Base-by-base conservation (phyloP, 1,140 invertebrate genomes). In the Antheraea pernyi region DNA sequence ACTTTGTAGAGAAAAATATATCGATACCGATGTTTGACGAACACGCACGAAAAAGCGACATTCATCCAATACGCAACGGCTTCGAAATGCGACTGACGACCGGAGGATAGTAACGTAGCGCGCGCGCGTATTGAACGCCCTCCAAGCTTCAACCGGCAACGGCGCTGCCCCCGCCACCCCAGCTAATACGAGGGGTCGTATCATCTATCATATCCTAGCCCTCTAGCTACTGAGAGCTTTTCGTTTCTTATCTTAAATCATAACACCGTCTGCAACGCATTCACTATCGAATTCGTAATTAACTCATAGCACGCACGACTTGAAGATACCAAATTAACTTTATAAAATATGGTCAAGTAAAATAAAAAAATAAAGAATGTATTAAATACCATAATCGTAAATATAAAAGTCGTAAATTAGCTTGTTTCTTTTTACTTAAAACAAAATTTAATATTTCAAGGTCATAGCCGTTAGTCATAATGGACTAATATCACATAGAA, bases 51-150 rank as follows among this genome's bases (percentile, higher is more conserved):
- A 66, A 64, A 68, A 73, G 71, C 73, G 80, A 74, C 73, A 68
- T 59, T 81, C 76, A 70, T 62, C 70, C 79, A 78, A 74, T 71
- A 79, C 81, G 69, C 81, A 78, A 82, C 77, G 76, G 77, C 79
- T 80, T 85, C 81, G 75, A 81, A 86, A 85, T 79, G 83, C 88
- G 86, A 91, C 86, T 90, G 83, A 77, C 68, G 86, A 91, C 84
- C 89, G 82, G 78, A 67, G 73, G 65, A 58, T 73, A 74, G 65
- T 73, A 72, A 39, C 75, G 80, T 78, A 78, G 86, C 85, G 89
- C 88, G 85, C 89, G 89, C 87, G 86, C 87, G 89, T 89, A 88
- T 89, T 79, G 86, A 89, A 74, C 87, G 88, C 79, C 69, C 72
- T 74, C 79, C 83, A 80, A 80, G 82, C 78, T 76, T 69, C 70